Percentiles rank a stretch among this genome's conserved stretches.
phyloP scores from a whole-genome alignment of 1,140 invertebrate species.

The Drosophila parvula region DNA sequence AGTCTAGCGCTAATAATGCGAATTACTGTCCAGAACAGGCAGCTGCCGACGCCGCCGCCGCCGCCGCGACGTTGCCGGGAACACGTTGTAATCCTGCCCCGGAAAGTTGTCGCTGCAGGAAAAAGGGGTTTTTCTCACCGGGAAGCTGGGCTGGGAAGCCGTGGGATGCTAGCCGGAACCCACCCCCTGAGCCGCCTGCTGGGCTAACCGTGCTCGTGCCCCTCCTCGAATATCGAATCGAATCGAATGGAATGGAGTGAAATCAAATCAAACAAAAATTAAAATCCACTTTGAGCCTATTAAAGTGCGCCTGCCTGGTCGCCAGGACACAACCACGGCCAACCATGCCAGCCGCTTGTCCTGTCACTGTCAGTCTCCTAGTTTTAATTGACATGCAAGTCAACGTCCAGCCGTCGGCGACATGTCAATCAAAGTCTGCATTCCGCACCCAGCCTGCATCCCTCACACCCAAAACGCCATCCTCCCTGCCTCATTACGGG shows the following conservation, averaged over 20 bases:
- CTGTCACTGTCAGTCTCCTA: slow-evolving; percentile 58
- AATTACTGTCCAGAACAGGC: slow-evolving; percentile 64
- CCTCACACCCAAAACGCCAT: slow-evolving; percentile 8
- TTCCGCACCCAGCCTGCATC: slow-evolving; percentile 16
- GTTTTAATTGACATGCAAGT: slow-evolving; percentile 83
- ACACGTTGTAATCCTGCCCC: slow-evolving; percentile 65
- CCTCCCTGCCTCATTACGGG: slow-evolving; percentile 61
- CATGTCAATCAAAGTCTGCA: slow-evolving; percentile 81
- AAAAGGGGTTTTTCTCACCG: slow-evolving; percentile 35
- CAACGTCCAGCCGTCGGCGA: slow-evolving; percentile 76
- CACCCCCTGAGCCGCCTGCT: slow-evolving; percentile 60
- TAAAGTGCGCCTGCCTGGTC: slow-evolving; percentile 69
- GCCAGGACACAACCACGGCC: slow-evolving; percentile 20
- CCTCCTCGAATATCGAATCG: slow-evolving; percentile 47
- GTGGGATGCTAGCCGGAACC: slow-evolving; percentile 40
- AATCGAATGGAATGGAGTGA: slow-evolving; percentile 68
- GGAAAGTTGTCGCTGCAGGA: slow-evolving; percentile 49
- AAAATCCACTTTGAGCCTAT: slow-evolving; percentile 83
- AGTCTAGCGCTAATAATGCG: slow-evolving; percentile 76
- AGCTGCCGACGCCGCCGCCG: too few relatives aligned
- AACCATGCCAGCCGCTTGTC: not conserved
- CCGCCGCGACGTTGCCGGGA: too few relatives aligned
- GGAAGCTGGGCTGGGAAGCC: slow-evolving; percentile 12
- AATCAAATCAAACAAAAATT: slow-evolving; percentile 81
- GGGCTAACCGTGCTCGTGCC: slow-evolving; percentile 28